A percentile compares a stretch with the other conserved stretches of the same genome.
phyloP scores from a whole-genome alignment of 2,113 vertebrate species.

The Hemiscyllium ocellatum region DNA sequence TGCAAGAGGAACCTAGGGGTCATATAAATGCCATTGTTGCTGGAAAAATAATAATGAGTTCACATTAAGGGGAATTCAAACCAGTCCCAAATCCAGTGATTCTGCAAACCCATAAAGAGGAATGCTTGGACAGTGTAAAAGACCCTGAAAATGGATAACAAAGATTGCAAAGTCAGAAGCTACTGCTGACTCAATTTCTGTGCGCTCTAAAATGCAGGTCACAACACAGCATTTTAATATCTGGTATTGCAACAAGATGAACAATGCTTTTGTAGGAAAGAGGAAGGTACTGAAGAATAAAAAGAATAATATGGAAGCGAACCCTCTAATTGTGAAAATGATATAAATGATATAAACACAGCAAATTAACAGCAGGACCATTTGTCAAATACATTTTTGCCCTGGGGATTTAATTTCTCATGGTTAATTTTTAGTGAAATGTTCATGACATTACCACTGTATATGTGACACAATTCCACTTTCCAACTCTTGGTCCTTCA shows the following conservation, averaged over 20 bases:
- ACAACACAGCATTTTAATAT: neutral
- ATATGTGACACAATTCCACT: neutral
- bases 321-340: neutral
- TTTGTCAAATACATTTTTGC: neutral
- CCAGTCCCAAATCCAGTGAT: neutral
- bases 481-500: neutral
- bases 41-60: neutral
- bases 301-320: neutral
- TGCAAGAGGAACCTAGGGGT: neutral
- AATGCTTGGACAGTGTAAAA: too few species aligned
- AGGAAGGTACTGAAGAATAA: neutral
- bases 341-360: too few species aligned
- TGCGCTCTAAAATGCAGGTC: neutral
- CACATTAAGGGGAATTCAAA: neutral
- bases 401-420: too few species aligned
- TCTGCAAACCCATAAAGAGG: neutral
- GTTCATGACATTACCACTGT: too few species aligned
- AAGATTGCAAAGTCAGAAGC: too few species aligned
- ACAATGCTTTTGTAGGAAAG: neutral
- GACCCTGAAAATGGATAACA: neutral
- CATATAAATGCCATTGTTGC: neutral
- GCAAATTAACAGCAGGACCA: too few species aligned
- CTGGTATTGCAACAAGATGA: neutral
- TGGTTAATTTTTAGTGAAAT: too few species aligned
- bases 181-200: neutral